Conservation (phyloP, 2,888 invertebrate species). For the Anthophora plumipes region DNA sequence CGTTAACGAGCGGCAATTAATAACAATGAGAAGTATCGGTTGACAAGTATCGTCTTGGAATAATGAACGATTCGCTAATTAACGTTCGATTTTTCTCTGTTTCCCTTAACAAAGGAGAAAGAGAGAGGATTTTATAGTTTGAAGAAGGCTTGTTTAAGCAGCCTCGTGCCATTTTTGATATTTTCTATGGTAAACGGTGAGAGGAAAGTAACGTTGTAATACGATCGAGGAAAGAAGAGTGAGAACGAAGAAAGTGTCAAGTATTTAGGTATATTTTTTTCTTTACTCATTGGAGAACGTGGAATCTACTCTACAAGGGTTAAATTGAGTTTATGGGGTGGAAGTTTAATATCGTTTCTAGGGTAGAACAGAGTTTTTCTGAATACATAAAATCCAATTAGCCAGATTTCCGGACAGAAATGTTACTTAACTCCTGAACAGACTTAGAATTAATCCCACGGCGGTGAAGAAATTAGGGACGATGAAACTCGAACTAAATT, state of each 20-base stretch:
- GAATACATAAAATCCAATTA: slow-evolving; percentile 1
- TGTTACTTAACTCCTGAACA: background rate
- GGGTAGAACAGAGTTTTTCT: too few relatives aligned
- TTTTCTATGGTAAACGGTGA: background rate
- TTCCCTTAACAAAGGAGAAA: too few relatives aligned
- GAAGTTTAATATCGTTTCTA: too few relatives aligned
- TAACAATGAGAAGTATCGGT: slow-evolving; percentile 17
- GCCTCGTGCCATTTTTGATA: background rate
- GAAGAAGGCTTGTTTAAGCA: background rate
- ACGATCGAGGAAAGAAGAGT: background rate
- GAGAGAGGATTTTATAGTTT: background rate
- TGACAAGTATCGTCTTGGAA: background rate
- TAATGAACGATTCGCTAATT: slow-evolving; percentile 35
- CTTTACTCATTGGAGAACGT: too few relatives aligned
- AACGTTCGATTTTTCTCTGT: background rate
- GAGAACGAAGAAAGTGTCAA: too few relatives aligned
- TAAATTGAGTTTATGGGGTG: too few relatives aligned
- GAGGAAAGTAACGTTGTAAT: background rate
- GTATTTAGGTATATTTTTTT: too few relatives aligned
- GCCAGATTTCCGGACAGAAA: background rate
- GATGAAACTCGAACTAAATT: background rate
- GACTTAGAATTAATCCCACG: slow-evolving; percentile 13
- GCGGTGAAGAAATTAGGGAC: slow-evolving; percentile 1
- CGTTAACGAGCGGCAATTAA: slow-evolving; percentile 23
- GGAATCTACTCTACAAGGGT: too few relatives aligned